phyloP scores from a whole-genome alignment of 2,888 invertebrate genomes.

The Fragum sueziense region DNA sequence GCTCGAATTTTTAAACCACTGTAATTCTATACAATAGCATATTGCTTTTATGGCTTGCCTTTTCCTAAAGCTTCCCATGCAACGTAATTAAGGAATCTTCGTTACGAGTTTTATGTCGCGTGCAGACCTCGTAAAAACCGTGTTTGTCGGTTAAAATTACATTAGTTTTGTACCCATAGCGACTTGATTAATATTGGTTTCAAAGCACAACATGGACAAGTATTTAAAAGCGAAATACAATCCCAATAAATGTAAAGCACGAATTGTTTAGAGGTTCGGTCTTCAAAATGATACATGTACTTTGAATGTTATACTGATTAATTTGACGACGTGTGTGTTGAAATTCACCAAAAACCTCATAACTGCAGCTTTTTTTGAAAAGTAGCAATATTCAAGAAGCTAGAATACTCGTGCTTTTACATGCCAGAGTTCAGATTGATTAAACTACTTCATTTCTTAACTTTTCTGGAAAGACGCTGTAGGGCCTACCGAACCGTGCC shows the following conservation, averaged over 20 bases:
- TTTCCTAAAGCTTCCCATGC: background rate
- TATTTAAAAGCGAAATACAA: background rate
- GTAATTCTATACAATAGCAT: constrained; percentile 8
- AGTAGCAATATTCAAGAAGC: no score
- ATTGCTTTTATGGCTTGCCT: constrained; percentile 7
- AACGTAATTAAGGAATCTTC: constrained; percentile 5
- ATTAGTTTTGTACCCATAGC: background rate
- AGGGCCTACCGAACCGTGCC: no score
- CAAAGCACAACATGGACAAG: background rate
- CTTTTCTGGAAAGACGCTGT: no score
- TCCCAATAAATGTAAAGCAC: background rate
- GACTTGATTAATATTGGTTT: background rate
- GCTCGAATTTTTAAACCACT: constrained; percentile 9
- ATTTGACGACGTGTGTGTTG: no score
- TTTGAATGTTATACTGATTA: no score
- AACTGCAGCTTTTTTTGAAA: no score
- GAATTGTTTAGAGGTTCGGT: background rate
- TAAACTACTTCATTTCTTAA: no score
- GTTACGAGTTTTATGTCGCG: constrained; percentile 20
- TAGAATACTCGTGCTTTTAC: no score
- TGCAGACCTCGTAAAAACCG: constrained; percentile 18
- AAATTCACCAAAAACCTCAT: no score
- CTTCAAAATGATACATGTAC: no score
- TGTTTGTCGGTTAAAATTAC: constrained; percentile 1
- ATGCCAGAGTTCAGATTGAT: no score